phyloP scores from a whole-genome alignment of 2,113 vertebrate species.

The Cepphus grylle region DNA sequence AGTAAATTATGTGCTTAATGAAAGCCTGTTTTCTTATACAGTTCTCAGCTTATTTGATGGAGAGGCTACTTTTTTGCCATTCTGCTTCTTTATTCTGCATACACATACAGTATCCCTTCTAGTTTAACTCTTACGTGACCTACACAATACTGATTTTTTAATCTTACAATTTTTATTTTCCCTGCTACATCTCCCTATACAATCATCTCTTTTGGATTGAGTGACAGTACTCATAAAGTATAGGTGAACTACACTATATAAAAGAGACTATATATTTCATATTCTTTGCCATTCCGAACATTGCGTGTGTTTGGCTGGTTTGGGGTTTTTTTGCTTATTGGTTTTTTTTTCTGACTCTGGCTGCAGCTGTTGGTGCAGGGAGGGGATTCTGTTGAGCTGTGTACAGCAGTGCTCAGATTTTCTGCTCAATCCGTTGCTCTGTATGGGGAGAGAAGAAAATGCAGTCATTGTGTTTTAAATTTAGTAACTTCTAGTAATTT shows the following conservation, averaged over 20 bases:
- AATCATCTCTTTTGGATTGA: not conserved
- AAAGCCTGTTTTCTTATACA: not conserved
- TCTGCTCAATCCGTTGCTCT: not conserved
- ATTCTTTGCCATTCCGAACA: not conserved
- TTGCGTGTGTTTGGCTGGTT: not conserved
- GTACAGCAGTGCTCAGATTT: not conserved
- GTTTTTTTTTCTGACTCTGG: not conserved
- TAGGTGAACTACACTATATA: not conserved
- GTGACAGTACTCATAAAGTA: not conserved
- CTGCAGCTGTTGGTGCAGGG: not conserved
- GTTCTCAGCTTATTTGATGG: not conserved
- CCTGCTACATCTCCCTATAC: not conserved
- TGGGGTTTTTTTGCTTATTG: not conserved
- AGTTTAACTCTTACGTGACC: not conserved
- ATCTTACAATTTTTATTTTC: not conserved
- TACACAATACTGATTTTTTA: not conserved
- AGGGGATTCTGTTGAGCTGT: not conserved
- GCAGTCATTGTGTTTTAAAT: conserved; percentile 8
- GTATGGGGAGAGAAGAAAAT: conserved; percentile 23
- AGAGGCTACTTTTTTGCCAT: not conserved
- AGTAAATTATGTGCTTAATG: not conserved
- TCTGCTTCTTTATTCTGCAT: not conserved
- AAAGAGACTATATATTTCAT: not conserved
- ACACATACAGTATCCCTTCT: not conserved
- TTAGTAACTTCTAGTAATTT: conserved; percentile 45